Percentiles rank a stretch among this genome's conserved stretches.
phyloP scores from a whole-genome alignment of 2,797 vertebrate species.

The Mormyrops boulengeri region DNA sequence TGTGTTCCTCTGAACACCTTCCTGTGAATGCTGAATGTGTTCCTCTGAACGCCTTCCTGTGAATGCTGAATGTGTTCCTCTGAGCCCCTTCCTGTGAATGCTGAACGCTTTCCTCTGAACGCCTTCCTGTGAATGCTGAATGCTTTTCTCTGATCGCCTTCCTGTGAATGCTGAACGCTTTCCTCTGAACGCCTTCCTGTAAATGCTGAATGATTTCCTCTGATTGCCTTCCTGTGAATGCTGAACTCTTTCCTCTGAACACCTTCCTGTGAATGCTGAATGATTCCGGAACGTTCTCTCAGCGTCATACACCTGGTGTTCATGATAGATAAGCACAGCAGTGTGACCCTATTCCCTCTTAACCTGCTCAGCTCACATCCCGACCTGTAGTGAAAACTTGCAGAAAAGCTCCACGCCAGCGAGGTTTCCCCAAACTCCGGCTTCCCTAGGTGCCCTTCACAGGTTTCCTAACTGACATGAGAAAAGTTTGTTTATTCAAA shows the following conservation, averaged over 20 bases:
- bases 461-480: background rate
- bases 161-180: too few species aligned
- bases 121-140: too few species aligned
- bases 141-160: too few species aligned
- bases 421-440: background rate
- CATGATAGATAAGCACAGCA: background rate
- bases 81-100: too few species aligned
- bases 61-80: too few species aligned
- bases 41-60: too few species aligned
- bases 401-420: background rate
- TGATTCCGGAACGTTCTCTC: background rate
- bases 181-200: too few species aligned
- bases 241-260: background rate
- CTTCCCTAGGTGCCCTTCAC: background rate
- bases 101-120: too few species aligned
- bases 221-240: background rate
- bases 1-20: too few species aligned
- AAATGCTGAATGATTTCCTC: background rate
- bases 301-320: background rate
- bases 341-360: background rate
- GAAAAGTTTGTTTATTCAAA: conserved; percentile 18
- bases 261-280: background rate
- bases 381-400: background rate
- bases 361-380: background rate
- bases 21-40: too few species aligned